These are phyloP conservation scores for Leptinotarsa texana DNA, from an alignment of 1,140 invertebrate genomes.

Conservation along the genomic window DNA sequence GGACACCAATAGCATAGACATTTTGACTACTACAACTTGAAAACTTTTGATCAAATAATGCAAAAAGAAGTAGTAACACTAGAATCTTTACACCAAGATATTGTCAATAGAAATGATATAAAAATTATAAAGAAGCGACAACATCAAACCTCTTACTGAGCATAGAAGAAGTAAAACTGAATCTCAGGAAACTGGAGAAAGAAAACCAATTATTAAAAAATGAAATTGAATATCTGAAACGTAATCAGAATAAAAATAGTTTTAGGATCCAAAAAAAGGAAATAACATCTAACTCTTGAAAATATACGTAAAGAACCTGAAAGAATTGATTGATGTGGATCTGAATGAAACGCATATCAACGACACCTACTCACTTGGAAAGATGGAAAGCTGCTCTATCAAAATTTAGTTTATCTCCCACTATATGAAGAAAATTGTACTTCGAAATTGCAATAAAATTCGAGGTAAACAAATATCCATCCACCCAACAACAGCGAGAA, in stretches of 20 bases:
- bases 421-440: conserved; percentile 2
- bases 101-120: background rate
- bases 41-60: background rate
- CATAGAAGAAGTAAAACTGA: conserved; percentile 1
- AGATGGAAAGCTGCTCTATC: background rate
- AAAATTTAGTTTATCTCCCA: background rate
- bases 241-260: background rate
- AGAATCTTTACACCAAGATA: background rate
- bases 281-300: background rate
- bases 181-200: background rate
- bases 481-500: conserved; percentile 1
- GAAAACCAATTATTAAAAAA: background rate
- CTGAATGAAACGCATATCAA: background rate
- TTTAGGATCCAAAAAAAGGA: background rate
- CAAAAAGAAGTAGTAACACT: background rate
- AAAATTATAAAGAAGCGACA: conserved; percentile 5
- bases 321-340: conserved; percentile 5
- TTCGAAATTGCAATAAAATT: background rate
- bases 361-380: background rate
- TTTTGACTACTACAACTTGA: no score
- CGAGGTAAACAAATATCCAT: conserved; percentile 2
- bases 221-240: conserved; percentile 6
- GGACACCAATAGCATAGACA: no score
- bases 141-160: conserved; percentile 5
- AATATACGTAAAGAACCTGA: conserved; percentile 1